These are phyloP conservation scores for Notothenia coriiceps DNA, from an alignment of 2,113 vertebrate species.

Conservation along the genomic window DNA sequence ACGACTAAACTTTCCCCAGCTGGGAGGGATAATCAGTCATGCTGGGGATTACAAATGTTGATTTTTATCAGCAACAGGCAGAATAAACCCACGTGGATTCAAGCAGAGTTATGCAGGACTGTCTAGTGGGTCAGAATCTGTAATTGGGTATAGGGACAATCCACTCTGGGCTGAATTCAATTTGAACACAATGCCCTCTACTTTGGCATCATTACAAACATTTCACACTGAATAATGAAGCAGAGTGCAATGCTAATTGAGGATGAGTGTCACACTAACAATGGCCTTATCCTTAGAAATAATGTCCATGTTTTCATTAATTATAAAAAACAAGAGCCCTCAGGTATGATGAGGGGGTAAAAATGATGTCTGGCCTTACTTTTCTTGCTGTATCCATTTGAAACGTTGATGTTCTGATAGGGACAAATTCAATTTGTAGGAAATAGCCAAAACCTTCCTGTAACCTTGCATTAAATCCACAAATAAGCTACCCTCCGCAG, in stretches of 20 bases:
- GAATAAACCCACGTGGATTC: constrained; percentile 4
- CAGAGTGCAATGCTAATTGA: constrained; percentile 55
- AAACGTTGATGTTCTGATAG: not conserved
- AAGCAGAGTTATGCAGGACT: constrained; percentile 34
- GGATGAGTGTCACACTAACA: constrained; percentile 45
- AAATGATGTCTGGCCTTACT: constrained; percentile 25
- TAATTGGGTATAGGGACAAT: constrained; percentile 42
- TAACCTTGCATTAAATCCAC: not conserved
- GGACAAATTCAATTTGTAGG: not conserved
- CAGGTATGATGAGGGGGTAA: constrained; percentile 21
- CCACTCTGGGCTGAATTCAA: constrained; percentile 46
- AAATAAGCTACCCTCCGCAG: not conserved
- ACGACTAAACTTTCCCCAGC: not conserved
- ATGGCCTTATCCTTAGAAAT: constrained; percentile 31
- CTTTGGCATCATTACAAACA: constrained; percentile 64
- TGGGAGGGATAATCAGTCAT: constrained; percentile 9
- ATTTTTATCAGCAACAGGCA: constrained; percentile 24
- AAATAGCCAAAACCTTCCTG: not conserved
- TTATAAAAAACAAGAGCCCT: constrained; percentile 50
- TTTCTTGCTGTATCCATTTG: constrained; percentile 3
- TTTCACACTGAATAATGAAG: constrained; percentile 69
- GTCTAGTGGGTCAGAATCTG: constrained; percentile 35
- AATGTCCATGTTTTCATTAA: constrained; percentile 52
- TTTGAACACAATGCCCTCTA: constrained; percentile 62
- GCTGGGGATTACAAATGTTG: constrained; percentile 13